A percentile compares a stretch with the other conserved stretches of the same genome.
Conservation (phyloP, 2,888 invertebrate species). For the Neria commutata region DNA sequence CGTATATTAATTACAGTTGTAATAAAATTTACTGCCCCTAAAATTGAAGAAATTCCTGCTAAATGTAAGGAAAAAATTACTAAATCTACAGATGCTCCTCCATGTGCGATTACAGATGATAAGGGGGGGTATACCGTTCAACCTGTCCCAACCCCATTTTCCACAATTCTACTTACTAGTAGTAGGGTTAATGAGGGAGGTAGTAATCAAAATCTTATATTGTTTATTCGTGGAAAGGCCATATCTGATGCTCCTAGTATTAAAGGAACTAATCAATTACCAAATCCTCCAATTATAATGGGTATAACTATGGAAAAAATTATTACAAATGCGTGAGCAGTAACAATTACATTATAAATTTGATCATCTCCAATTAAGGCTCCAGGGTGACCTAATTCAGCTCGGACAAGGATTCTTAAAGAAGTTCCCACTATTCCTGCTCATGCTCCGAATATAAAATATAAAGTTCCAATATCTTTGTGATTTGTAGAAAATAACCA, state of each 20-base stretch:
- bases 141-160: conserved; percentile 76
- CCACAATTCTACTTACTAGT: conserved; percentile 69
- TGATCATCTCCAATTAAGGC: conserved; percentile 74
- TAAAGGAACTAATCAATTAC: conserved; percentile 80
- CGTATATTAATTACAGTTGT: conserved; percentile 75
- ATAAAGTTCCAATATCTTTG: too few species aligned
- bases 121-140: conserved; percentile 80
- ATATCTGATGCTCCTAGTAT: conserved; percentile 81
- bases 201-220: conserved; percentile 83
- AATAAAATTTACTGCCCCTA: conserved; percentile 83
- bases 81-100: conserved; percentile 74
- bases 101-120: conserved; percentile 69
- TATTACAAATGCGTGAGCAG: conserved; percentile 81
- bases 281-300: conserved; percentile 81
- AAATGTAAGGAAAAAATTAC: conserved; percentile 79
- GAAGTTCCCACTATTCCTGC: too few species aligned
- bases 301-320: conserved; percentile 81
- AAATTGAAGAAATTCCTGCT: conserved; percentile 73
- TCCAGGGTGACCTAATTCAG: conserved; percentile 71
- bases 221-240: conserved; percentile 83
- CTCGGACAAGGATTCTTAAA: too few species aligned
- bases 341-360: conserved; percentile 80
- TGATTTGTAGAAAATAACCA: conserved; percentile 65
- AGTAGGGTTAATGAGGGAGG: conserved; percentile 73
- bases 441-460: conserved; percentile 73